Base-by-base conservation (phyloP, 2,888 invertebrate genomes). In the Hedya salicella region DNA sequence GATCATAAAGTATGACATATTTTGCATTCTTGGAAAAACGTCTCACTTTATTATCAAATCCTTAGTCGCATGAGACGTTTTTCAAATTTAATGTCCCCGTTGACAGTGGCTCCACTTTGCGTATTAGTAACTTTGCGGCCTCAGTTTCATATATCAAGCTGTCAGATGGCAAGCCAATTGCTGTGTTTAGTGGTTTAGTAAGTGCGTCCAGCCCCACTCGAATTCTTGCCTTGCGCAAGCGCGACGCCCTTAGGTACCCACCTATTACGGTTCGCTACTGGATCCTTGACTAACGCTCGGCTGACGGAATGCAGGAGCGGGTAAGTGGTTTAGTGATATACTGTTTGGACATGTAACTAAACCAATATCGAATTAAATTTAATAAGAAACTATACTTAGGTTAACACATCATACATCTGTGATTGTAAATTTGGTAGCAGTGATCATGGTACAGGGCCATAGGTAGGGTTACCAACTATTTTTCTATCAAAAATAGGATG, bases 121-220 rank as follows among this genome's bases (percentile, higher is more conserved):
- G 64, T 14, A 59, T 32, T 16, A 36, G 16, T 46, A 73, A 70
- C 71, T 70, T 69, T 62, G 59, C 50, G 69, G 68, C 76, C 74
- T 75, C 78, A 78, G 80, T 79, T 75, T 73, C 82, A 88, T 91
- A 89, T 79, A 90, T 91, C 89, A 91, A 79, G 67, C 82, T 91
- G 91, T 91, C 91, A 85, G 78, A 85, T 83, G 78, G 81, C 77
- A 82, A 78, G 85, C 91, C 89, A 90, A 91, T 91, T 90, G 91
- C 86, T 75, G 84, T 85, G 83, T 88, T 85, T 79, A 79, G 73
- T 75, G 71, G 69, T 75, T 77, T 81, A 82, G 82, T 46, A 57
- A 57, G 84, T 83, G 85, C 86, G 85, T 82, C 82, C 75, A 67
- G 88, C 88, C 85, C 88, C 87, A 76, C 44, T 75, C 73, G 78